Evolutionary conservation across 2,888 invertebrate genomes (phyloP).

Genomic region (Endotricha flammealis): DNA sequence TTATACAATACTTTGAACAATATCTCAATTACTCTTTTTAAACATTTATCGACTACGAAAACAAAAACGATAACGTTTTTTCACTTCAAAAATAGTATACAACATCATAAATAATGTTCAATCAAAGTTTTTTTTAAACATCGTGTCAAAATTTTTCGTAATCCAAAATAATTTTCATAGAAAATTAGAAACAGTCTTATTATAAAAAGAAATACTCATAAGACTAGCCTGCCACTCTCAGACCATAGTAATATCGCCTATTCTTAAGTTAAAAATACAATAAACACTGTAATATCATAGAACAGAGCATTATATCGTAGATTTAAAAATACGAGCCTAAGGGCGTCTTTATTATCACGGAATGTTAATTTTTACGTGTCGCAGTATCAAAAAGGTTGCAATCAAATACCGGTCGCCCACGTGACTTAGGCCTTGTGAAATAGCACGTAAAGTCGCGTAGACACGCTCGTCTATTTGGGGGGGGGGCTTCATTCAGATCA

Average conservation of each 20-base stretch:
- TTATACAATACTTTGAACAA: constrained; percentile 26
- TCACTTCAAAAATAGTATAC: background rate
- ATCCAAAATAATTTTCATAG: constrained; percentile 31
- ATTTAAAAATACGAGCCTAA: constrained; percentile 35
- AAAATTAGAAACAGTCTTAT: constrained; percentile 60
- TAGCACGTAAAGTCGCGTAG: too few relatives aligned
- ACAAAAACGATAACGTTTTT: constrained; percentile 20
- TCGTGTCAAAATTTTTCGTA: constrained; percentile 21
- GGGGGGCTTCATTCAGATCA: too few relatives aligned
- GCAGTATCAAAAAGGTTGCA: constrained; percentile 7
- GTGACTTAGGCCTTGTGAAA: too few relatives aligned
- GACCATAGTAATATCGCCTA: constrained; percentile 30
- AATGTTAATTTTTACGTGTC: constrained; percentile 19
- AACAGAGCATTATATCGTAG: constrained; percentile 23
- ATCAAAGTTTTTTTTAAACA: constrained; percentile 1
- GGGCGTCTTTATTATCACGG: constrained; percentile 38
- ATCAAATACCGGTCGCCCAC: too few relatives aligned
- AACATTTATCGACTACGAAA: constrained; percentile 36
- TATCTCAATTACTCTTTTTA: constrained; percentile 25
- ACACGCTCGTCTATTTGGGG: too few relatives aligned
- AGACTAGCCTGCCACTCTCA: constrained; percentile 53
- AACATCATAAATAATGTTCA: constrained; percentile 3
- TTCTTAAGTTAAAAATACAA: constrained; percentile 23
- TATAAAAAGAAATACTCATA: constrained; percentile 43
- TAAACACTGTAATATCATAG: constrained; percentile 44